Evolutionary conservation across 37 sponge, comb jelly and placozoan species (phyloP), one percentile per base, ranked within the genome.

Genomic region (Beroe forskalii): DNA sequence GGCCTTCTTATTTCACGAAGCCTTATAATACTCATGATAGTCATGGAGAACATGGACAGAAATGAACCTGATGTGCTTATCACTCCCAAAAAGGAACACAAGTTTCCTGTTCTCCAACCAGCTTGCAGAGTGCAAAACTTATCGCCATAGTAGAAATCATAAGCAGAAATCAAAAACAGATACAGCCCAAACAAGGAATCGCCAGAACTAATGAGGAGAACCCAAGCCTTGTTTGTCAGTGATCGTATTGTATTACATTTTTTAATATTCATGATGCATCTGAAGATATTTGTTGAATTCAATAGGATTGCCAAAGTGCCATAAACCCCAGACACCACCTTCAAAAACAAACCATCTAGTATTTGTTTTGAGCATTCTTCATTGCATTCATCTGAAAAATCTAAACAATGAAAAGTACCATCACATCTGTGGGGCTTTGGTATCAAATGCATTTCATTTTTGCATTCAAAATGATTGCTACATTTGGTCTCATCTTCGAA

Each of bases 21-120:
- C 66, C 66, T 8, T 27, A 22, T 8, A 4, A 64, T 8, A 64
- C 25, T 64, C 31, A 64, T 4, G 4, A 22, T 23, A 23, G 66
- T 64, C 66, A 64, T 64, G 66, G 66, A 64, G 17, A 64, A 64
- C 30, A 64, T 27, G 31, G 66, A 64, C 66, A 64, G 25, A 4
- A 30, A 27, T 30, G 66, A 8, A n/a, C 66, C 66, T 64, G 31
- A 30, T 30, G 66, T 64, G 31, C 66, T 64, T 8, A 64, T 22
- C 4, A 64, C 25, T 64, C 66, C 66, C 17, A 64, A 64, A 22
- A 30, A 64, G 66, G 66, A 64, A 27, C 66, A 64, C 4, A 23
- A 22, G 25, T 4, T 22, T n/a, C 66, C 25, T 4, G 66, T 64
- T 6, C 25, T 23, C 66, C 66, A 64, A 3, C 6, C 25, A 30